A percentile compares a stretch with the other conserved stretches of the same genome.
Conservation (phyloP, 1,140 invertebrate genomes). For the Zelostemma sp. region DNA sequence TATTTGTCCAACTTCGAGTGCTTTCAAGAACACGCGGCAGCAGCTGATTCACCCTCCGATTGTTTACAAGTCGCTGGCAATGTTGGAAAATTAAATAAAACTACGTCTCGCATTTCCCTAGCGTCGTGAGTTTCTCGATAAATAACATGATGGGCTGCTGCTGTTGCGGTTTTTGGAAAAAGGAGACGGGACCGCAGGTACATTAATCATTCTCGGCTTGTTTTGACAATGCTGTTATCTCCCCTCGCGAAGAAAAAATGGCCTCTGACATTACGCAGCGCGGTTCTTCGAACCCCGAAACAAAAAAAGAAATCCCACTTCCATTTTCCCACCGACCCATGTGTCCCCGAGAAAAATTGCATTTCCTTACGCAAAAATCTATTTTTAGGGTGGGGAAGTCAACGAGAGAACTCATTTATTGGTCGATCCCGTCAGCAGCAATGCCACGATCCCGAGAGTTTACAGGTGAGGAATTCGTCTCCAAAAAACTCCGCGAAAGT, state of each 20-base stretch:
- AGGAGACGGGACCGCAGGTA: constrained; percentile 74
- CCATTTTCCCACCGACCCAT: too few relatives aligned
- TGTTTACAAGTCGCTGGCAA: constrained; percentile 24
- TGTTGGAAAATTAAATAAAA: constrained; percentile 19
- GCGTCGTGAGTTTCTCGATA: neutral
- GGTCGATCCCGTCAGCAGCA: constrained; percentile 78
- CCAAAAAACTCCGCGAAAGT: neutral
- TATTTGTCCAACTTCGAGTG: too few relatives aligned
- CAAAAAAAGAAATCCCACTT: too few relatives aligned
- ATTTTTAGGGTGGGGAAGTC: constrained; percentile 72
- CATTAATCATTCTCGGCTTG: constrained; percentile 18
- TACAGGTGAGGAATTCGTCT: constrained; percentile 66
- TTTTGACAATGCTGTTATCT: constrained; percentile 4
- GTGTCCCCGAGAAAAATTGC: constrained; percentile 10
- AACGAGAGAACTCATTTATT: constrained; percentile 79
- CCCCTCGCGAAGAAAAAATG: constrained; percentile 22
- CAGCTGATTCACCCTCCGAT: constrained; percentile 31
- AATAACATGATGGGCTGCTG: constrained; percentile 61
- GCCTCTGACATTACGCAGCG: constrained; percentile 20
- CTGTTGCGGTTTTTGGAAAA: constrained; percentile 74
- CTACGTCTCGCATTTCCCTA: constrained; percentile 15
- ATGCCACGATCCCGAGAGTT: constrained; percentile 73
- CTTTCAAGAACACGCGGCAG: too few relatives aligned
- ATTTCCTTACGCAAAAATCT: constrained; percentile 9
- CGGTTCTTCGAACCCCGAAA: neutral